Conservation (phyloP, 2,888 invertebrate species). For the Automeris io region DNA sequence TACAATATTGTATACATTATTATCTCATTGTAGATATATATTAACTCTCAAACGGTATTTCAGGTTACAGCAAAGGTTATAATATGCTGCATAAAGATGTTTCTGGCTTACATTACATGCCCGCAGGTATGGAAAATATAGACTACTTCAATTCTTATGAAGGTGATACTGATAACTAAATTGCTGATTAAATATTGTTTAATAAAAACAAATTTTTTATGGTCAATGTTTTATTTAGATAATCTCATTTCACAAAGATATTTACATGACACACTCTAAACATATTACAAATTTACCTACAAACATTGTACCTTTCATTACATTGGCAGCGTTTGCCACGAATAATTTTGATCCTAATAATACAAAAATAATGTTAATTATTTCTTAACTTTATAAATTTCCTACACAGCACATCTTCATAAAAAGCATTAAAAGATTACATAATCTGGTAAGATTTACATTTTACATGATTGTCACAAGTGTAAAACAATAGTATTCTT, state of each 20-base stretch:
- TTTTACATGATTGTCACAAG: slow-evolving; percentile 11
- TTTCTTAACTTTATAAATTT: slow-evolving; percentile 62
- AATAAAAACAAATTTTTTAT: slow-evolving; percentile 31
- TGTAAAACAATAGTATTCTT: slow-evolving; percentile 16
- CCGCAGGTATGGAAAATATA: slow-evolving; percentile 79
- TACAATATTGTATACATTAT: not conserved
- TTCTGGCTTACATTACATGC: slow-evolving; percentile 80
- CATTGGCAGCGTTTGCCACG: slow-evolving; percentile 51
- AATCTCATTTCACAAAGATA: slow-evolving; percentile 74
- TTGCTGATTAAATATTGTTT: slow-evolving; percentile 7
- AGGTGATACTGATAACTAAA: slow-evolving; percentile 15
- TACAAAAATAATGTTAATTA: slow-evolving; percentile 69
- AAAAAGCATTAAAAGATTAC: too few species aligned
- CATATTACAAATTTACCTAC: slow-evolving; percentile 59
- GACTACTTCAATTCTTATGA: slow-evolving; percentile 70
- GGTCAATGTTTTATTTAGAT: slow-evolving; percentile 69
- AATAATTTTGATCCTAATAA: slow-evolving; percentile 46
- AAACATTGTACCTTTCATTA: slow-evolving; percentile 67
- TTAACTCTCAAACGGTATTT: slow-evolving; percentile 15
- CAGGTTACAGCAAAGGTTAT: slow-evolving; percentile 81
- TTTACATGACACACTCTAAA: slow-evolving; percentile 64
- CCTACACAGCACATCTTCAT: slow-evolving; percentile 53
- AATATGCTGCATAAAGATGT: slow-evolving; percentile 73
- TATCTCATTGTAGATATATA: not conserved
- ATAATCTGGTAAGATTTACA: slow-evolving; percentile 45